Conservation (phyloP, 1,140 invertebrate species). For the Leucophenga varia region DNA sequence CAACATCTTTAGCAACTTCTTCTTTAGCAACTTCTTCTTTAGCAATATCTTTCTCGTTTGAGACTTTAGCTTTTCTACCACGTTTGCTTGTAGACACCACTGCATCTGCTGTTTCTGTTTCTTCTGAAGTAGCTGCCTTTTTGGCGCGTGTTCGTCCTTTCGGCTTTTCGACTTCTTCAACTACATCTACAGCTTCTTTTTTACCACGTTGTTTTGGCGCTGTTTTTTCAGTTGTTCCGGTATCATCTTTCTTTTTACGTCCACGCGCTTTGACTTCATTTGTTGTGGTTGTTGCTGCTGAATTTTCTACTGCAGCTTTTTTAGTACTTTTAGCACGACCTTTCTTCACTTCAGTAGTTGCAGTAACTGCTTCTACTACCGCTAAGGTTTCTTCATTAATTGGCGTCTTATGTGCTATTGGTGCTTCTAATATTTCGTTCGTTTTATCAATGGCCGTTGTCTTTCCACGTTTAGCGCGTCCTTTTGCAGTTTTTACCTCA, state of each 20-base stretch:
- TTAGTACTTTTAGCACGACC: conserved; percentile 4
- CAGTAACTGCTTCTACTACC: conserved; percentile 15
- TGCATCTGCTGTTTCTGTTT: conserved; percentile 7
- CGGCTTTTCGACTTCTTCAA: too few relatives aligned
- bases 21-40: conserved; percentile 2
- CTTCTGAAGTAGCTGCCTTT: conserved; percentile 16
- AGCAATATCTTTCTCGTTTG: too few relatives aligned
- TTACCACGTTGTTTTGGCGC: conserved; percentile 8
- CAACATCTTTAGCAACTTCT: too few relatives aligned
- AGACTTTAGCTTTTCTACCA: conserved; percentile 6
- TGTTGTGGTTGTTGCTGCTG: not conserved
- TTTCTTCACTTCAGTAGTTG: conserved; percentile 17
- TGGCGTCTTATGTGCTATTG: conserved; percentile 2
- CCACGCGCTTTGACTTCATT: conserved; percentile 6
- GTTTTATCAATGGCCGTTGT: conserved; percentile 15
- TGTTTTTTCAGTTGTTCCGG: not conserved
- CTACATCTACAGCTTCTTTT: conserved; percentile 1
- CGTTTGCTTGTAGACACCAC: conserved; percentile 12
- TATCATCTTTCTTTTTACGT: conserved; percentile 27
- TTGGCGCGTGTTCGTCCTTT: too few relatives aligned
- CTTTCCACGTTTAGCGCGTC: conserved; percentile 29
- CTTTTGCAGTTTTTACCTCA: conserved; percentile 11
- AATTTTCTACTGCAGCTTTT: not conserved
- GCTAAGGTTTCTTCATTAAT: conserved; percentile 12
- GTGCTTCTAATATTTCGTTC: not conserved